Base-by-base conservation (phyloP, 2,888 invertebrate species). In the Microdon myrmicae region DNA sequence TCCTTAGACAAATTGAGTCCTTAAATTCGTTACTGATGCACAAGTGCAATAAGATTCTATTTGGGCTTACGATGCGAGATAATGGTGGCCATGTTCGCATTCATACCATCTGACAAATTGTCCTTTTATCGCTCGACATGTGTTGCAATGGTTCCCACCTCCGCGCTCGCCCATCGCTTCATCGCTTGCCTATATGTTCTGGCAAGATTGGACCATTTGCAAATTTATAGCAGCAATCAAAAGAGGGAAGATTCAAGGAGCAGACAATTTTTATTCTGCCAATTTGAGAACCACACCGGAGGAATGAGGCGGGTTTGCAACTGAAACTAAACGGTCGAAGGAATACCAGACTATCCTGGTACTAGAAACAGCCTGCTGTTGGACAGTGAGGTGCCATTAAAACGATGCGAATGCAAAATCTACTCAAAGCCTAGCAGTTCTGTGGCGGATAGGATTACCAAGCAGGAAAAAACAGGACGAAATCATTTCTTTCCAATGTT, bases 171-270 rank as follows among this genome's bases (percentile, higher is more conserved):
- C 48, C 10, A 28, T 20, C 19, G n/a, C n/a, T n/a, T n/a, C n/a
- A n/a, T n/a, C n/a, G n/a, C n/a, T n/a, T n/a, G n/a, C n/a, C n/a
- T n/a, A n/a, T n/a, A n/a, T n/a, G n/a, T 8, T 13, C 26, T 43
- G 35, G 13, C 47, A 43, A 64, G 56, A 64, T 64, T 64, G 61
- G 37, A 51, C 64, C 22, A 64, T 64, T 64, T 64, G 64, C 32
- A 58, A 58, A 58, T 64, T 58, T 64, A 64, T 64, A 58, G 64
- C 47, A 32, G 47, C 64, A 64, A 64, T 64, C 64, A 64, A 38
- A 58, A 47, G 58, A 51, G n/a, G n/a, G 53, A 64, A 47, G 51
- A 39, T 58, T 47, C 61, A 45, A 23, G 49, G 45, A 56, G 51
- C 56, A 56, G 45, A 45, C 64, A 41, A 58, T 47, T 64, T 58